Conservation (phyloP, 1,140 invertebrate species). For the Vanessa tameamea region DNA sequence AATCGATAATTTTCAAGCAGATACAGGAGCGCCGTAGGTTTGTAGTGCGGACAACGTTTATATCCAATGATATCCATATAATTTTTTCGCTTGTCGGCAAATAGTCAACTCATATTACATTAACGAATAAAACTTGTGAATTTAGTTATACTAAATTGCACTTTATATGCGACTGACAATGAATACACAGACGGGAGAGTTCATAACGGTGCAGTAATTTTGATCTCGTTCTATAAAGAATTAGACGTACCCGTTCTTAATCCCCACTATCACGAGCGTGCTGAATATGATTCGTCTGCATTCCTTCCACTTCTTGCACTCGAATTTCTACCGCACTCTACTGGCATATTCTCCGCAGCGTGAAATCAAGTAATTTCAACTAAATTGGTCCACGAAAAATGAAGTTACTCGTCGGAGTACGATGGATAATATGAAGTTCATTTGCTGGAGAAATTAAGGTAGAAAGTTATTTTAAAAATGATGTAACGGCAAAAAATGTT, state of each 20-base stretch:
- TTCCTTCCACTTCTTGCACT: slow-evolving; percentile 10
- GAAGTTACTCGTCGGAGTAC: slow-evolving; percentile 1
- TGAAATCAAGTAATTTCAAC: slow-evolving; percentile 11
- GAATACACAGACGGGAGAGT: neutral
- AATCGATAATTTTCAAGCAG: too few relatives aligned
- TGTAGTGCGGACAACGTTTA: too few relatives aligned
- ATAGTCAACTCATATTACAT: too few relatives aligned
- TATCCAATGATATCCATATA: too few relatives aligned
- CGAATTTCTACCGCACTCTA: neutral
- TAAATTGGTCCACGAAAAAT: slow-evolving; percentile 11
- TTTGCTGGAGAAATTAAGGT: neutral
- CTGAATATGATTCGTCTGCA: slow-evolving; percentile 3
- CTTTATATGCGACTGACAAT: neutral
- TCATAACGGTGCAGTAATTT: neutral
- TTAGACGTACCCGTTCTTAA: neutral
- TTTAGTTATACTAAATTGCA: neutral
- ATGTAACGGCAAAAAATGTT: neutral
- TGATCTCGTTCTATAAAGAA: slow-evolving; percentile 1
- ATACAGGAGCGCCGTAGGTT: too few relatives aligned
- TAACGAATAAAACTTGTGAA: too few relatives aligned
- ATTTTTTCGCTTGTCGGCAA: too few relatives aligned
- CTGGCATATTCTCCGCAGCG: slow-evolving; percentile 5
- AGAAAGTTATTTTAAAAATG: neutral
- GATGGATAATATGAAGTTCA: neutral
- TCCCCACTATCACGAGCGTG: neutral